Evolutionary conservation across 2,797 vertebrate species (phyloP), one percentile per base, ranked within the genome.

Genomic region (Gambusia yucatana): DNA sequence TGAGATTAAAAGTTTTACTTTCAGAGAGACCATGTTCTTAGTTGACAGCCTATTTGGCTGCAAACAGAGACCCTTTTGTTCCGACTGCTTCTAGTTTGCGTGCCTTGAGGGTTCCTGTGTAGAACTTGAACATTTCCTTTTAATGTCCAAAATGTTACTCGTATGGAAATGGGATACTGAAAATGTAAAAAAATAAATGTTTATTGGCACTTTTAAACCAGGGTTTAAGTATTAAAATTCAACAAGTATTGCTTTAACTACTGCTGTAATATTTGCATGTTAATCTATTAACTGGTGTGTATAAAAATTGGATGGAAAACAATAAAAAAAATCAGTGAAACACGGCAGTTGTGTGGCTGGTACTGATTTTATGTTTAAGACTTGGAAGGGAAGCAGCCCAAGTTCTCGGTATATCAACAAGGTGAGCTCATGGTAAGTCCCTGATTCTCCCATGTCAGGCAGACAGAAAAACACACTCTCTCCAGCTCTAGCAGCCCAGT

Each of bases 351-450:
- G 17, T 75, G 72, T 81, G 72, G 75, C 77, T 88, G 86, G 88
- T 88, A 75, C 73, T 82, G 2, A 81, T 86, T 87, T 79, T 75
- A 93, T 79, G 67, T 80, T 67, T 74, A 75, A 82, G 80, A 82
- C 75, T 77, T 87, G 91, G 86, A 87, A 78, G 55, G 39, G 77
- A 83, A 65, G 85, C 74, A 50, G 79, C 86, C 91, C 90, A 87
- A 90, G 86, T 90, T 93, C 79, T 82, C 82, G 43, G 84, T 93
- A 63, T 92, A 91, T 93, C 88, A 93, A 93, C 89, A 93, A 94
- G 90, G 91, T 95, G 94, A 95, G 91, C 92, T 95, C 93, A 95
- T 94, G 94, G 94, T 94, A 95, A 94, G 94, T 93, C 94, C 94
- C 93, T 94, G 91, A 91, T 88, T 94, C 92, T 94, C 93, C 93